Percentiles rank a stretch among this genome's conserved stretches.
phyloP scores from a whole-genome alignment of 2,113 vertebrate genomes.

The Fulica atra region DNA sequence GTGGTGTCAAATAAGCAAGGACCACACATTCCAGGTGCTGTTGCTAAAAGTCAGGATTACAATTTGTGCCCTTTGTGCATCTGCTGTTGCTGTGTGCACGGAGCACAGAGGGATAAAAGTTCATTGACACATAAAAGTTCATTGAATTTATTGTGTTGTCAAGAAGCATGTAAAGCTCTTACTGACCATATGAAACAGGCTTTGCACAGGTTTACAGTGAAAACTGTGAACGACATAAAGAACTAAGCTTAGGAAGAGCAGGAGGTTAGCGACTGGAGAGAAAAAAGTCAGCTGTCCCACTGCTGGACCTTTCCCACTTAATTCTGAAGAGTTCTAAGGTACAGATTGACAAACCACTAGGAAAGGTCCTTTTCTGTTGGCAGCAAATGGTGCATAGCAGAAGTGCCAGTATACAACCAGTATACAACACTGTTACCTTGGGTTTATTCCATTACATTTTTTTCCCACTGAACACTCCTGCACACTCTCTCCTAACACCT shows the following conservation, averaged over 20 bases:
- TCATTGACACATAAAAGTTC: not conserved
- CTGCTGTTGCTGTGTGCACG: not conserved
- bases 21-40: not conserved
- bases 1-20: not conserved
- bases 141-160: not conserved
- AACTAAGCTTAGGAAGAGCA: not conserved
- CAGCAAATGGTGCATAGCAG: not conserved
- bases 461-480: not conserved
- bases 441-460: not conserved
- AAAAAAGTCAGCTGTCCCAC: not conserved
- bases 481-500: fast-evolving
- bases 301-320: not conserved
- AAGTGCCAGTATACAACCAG: not conserved
- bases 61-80: not conserved
- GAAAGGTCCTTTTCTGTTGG: not conserved
- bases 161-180: not conserved
- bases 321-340: not conserved
- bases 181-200: not conserved
- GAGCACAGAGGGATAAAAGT: not conserved
- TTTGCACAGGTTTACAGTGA: not conserved
- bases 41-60: not conserved
- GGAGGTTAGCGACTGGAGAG: not conserved
- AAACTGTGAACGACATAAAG: not conserved
- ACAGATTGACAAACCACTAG: not conserved
- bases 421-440: not conserved